Evolutionary conservation across 2,113 vertebrate genomes (phyloP), one percentile per base, ranked within the genome.

Genomic region (Strix aluco): DNA sequence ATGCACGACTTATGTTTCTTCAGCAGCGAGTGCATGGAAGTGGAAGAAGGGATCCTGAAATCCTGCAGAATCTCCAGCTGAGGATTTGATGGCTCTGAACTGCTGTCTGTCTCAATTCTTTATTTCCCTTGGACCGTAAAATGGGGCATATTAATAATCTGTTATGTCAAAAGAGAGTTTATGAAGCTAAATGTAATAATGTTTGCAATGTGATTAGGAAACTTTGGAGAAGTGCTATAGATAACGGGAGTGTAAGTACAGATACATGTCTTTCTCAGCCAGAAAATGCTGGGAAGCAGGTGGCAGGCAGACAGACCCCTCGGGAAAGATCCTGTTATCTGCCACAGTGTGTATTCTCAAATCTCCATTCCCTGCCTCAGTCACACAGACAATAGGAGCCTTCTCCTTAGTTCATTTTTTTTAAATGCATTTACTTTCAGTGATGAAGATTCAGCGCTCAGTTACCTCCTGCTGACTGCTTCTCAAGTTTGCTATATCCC

Each of bases 1-100:
- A 75, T 12, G 44, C 65, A 70, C 4, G 2, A 69, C 47, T 90
- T 86, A 80, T 11, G 63, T 20, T 91, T 78, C 86, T 88, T 83
- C 18, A 16, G 54, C 71, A 95, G 78, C 0, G 0, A 83, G 79
- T 47, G 79, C 72, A 86, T 9, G 36, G 52, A 47, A 91, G 85
- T 58, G 81, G 88, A 92, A 95, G 86, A 92, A 67, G 63, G 58
- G 54, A 83, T 92, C 86, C 80, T 73, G 86, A 92, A 89, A 75
- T 77, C 84, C 63, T 82, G 63, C 46, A 40, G 51, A 86, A 86
- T 54, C 82, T 93, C 88, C 86, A 90, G 44, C 40, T 5, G 4
- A 92, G 59, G 74, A 77, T 58, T 89, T 58, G 75, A 90, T 71
- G 44, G 44, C 82, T 83, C 84, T 83, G 42, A 95, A 83, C 55